These are phyloP conservation scores for Athene cunicularia DNA, from an alignment of 2,113 vertebrate genomes.

Conservation along the genomic window DNA sequence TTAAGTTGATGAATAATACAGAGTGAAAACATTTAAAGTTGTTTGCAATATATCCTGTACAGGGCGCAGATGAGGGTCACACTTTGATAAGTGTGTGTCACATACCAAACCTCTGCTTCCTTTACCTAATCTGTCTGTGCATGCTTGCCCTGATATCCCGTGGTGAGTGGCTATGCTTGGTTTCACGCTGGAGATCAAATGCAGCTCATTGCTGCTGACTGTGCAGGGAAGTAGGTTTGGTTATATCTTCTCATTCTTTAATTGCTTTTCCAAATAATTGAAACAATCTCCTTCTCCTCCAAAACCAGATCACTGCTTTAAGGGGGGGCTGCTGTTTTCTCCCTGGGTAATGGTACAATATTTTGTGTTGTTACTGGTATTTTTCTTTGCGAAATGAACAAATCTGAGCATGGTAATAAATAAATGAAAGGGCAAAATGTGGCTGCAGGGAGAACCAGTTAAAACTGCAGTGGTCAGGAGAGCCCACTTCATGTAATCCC, in stretches of 20 bases:
- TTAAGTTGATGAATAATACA: neutral
- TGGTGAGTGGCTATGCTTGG: neutral
- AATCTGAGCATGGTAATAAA: neutral
- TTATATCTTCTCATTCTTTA: neutral
- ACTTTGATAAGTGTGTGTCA: neutral
- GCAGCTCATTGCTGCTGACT: neutral
- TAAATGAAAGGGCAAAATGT: neutral
- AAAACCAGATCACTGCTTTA: neutral
- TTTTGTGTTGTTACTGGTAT: neutral
- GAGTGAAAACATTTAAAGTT: neutral
- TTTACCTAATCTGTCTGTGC: neutral
- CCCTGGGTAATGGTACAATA: neutral
- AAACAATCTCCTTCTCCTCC: neutral
- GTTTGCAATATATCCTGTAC: neutral
- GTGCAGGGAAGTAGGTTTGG: neutral
- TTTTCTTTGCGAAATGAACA: neutral
- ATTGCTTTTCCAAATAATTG: neutral
- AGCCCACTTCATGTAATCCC: neutral
- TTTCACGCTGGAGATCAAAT: neutral
- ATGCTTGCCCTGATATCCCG: neutral
- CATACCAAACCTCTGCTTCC: neutral
- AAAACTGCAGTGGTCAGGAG: neutral
- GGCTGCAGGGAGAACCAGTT: neutral
- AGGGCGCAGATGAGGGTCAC: neutral
- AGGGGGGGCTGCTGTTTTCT: neutral